Evolutionary conservation across 2,888 invertebrate genomes (phyloP).

Genomic region (Crematogaster levior): DNA sequence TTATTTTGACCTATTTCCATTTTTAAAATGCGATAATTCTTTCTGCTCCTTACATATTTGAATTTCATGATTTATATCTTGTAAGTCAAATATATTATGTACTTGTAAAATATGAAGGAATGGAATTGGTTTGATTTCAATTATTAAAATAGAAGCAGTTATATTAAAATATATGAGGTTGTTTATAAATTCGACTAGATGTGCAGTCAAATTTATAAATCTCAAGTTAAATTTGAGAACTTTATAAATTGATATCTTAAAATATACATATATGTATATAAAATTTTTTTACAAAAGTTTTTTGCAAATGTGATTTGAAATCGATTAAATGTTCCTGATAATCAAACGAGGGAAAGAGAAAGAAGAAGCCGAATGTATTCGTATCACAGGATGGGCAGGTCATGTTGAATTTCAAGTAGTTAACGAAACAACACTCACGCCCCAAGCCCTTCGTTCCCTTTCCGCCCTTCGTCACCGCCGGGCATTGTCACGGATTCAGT

Average conservation of each 20-base stretch:
- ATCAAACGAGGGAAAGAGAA: background rate
- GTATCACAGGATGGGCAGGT: slow-evolving; percentile 75
- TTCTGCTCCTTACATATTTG: background rate
- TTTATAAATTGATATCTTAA: background rate
- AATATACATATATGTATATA: too few species aligned
- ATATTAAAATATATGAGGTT: background rate
- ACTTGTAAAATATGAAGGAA: background rate
- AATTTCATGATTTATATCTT: slow-evolving; percentile 21
- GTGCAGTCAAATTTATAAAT: background rate
- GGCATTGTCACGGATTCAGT: slow-evolving; percentile 73
- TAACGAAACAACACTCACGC: slow-evolving; percentile 67
- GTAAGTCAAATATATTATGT: background rate
- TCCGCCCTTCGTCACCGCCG: slow-evolving; percentile 23
- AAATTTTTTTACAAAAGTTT: background rate
- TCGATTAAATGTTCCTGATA: background rate
- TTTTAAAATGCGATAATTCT: slow-evolving; percentile 28
- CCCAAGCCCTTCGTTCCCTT: slow-evolving; percentile 37
- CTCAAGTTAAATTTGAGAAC: background rate
- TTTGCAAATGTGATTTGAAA: background rate
- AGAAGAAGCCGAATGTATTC: slow-evolving; percentile 8
- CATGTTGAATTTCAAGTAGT: slow-evolving; percentile 76
- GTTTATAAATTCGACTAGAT: background rate
- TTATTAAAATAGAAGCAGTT: background rate
- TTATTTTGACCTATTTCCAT: slow-evolving; percentile 12
- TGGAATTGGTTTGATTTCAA: background rate